Conservation (phyloP, 2,888 invertebrate species). For the Micoletzkya japonica region DNA sequence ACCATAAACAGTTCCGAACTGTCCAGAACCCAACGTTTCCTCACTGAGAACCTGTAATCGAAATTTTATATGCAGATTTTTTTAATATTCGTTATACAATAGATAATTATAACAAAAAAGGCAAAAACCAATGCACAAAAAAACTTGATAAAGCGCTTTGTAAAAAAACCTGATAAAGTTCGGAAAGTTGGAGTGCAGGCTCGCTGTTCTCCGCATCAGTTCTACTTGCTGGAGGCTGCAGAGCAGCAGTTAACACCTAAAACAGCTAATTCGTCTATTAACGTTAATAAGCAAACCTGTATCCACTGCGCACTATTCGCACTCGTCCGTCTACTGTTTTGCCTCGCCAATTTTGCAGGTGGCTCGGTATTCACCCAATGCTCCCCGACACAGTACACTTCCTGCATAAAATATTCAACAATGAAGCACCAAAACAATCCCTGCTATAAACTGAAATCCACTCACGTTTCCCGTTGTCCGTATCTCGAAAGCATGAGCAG, state of each 20-base stretch:
- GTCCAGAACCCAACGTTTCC: constrained; percentile 95
- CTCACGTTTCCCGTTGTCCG: constrained; percentile 44
- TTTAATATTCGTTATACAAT: too few relatives aligned
- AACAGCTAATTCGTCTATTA: not conserved
- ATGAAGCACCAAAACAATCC: not conserved
- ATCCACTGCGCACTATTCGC: not conserved
- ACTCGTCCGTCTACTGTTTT: constrained; percentile 1
- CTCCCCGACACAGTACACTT: constrained; percentile 63
- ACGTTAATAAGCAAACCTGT: not conserved
- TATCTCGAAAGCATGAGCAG: constrained; percentile 64
- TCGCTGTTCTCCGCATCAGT: constrained; percentile 54
- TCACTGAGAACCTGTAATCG: constrained; percentile 74
- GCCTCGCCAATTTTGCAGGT: constrained; percentile 8
- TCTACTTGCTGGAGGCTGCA: constrained; percentile 50
- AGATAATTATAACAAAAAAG: not conserved
- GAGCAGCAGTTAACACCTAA: constrained; percentile 47
- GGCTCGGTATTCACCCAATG: constrained; percentile 34
- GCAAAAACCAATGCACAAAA: too few relatives aligned
- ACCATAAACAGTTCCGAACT: constrained; percentile 97
- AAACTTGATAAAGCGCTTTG: too few relatives aligned
- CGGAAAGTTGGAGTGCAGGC: constrained; percentile 56
- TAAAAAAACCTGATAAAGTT: constrained; percentile 56
- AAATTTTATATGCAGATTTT: not conserved
- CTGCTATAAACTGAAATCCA: constrained; percentile 3
- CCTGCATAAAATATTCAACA: constrained; percentile 2